phyloP scores from a whole-genome alignment of 64 coral and sea anemone species.

The Montipora foliosa region DNA sequence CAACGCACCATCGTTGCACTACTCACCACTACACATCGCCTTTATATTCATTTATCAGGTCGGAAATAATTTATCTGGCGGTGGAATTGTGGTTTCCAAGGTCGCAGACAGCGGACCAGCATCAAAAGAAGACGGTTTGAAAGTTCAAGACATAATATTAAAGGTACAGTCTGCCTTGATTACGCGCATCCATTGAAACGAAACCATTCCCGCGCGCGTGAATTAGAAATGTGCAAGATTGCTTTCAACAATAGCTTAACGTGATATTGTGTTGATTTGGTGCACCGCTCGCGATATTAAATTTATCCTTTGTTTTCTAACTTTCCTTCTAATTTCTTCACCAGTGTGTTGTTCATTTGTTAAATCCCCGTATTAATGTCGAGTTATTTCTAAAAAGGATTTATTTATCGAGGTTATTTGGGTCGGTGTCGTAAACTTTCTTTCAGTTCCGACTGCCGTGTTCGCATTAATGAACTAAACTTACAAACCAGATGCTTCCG shows the following conservation, averaged over 20 bases:
- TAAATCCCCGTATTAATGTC: neutral
- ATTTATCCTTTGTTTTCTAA: conserved; percentile 28
- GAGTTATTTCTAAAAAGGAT: conserved; percentile 25
- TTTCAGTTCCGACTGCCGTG: conserved; percentile 87
- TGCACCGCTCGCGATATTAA: conserved; percentile 20
- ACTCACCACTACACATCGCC: conserved; percentile 2
- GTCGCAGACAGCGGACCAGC: conserved; percentile 93
- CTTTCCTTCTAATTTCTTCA: conserved; percentile 14
- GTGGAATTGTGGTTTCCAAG: conserved; percentile 96
- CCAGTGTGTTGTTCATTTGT: conserved; percentile 39
- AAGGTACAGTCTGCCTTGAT: conserved; percentile 63
- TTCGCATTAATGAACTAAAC: conserved; percentile 92
- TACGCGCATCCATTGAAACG: neutral
- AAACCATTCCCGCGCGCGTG: conserved; percentile 13
- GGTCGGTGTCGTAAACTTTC: conserved; percentile 61
- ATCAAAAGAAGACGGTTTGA: conserved; percentile 82
- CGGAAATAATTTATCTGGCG: conserved; percentile 89
- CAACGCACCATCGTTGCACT: neutral
- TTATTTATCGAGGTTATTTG: conserved; percentile 86
- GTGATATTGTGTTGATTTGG: conserved; percentile 22
- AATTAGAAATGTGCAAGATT: neutral
- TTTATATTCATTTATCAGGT: conserved; percentile 79
- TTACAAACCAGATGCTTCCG: conserved; percentile 90
- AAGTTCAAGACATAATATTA: conserved; percentile 85
- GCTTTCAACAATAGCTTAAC: neutral